Conservation (phyloP, 2,888 invertebrate species). For the Lypha dubia region DNA sequence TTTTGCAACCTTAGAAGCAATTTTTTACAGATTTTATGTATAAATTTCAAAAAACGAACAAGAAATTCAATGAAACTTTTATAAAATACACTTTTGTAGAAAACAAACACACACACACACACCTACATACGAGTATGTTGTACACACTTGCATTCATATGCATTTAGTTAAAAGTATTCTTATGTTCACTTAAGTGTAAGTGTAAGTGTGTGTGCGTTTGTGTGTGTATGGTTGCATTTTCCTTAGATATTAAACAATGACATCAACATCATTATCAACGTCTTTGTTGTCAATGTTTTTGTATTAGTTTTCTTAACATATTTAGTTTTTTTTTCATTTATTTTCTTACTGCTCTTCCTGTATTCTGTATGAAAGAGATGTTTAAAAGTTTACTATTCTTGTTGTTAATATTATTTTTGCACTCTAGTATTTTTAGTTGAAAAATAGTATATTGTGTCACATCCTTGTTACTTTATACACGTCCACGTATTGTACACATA, state of each 20-base stretch:
- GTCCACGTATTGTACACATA: constrained; percentile 60
- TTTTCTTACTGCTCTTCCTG: constrained; percentile 72
- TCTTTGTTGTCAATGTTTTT: constrained; percentile 66
- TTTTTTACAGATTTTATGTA: constrained; percentile 66
- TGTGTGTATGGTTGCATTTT: constrained; percentile 61
- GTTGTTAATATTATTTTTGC: constrained; percentile 40
- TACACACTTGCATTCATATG: constrained; percentile 6
- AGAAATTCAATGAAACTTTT: constrained; percentile 68
- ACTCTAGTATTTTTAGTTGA: constrained; percentile 9
- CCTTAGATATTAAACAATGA: constrained; percentile 80
- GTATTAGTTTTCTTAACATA: constrained; percentile 51
- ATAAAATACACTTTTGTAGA: constrained; percentile 34
- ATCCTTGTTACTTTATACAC: constrained; percentile 63
- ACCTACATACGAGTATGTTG: not conserved
- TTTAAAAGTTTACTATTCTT: constrained; percentile 61
- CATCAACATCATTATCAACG: constrained; percentile 80
- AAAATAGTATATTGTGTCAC: constrained; percentile 65
- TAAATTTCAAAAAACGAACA: constrained; percentile 54
- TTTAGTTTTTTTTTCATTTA: constrained; percentile 13
- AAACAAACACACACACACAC: not conserved
- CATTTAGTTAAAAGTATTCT: not conserved
- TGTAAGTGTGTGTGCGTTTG: constrained; percentile 3
- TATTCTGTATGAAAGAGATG: constrained; percentile 52
- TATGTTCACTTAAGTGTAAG: no score
- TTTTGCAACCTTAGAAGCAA: constrained; percentile 55